Evolutionary conservation across 2,888 invertebrate species (phyloP).

Genomic region (Apamea crenata): DNA sequence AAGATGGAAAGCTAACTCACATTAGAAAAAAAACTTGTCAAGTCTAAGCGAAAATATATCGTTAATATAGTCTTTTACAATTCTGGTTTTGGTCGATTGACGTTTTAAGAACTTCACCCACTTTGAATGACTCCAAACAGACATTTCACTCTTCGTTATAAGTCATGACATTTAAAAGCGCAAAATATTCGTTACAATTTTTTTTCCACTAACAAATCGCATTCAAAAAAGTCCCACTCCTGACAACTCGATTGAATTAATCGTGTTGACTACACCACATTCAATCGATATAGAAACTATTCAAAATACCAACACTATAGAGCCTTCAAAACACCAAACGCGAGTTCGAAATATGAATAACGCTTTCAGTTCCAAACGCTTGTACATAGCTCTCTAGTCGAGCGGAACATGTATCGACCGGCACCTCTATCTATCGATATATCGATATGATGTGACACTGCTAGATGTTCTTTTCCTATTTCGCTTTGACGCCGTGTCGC

Average conservation of each 20-base stretch:
- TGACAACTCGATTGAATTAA: conserved; percentile 33
- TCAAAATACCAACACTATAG: conserved; percentile 32
- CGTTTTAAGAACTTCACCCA: background rate
- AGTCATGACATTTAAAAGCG: background rate
- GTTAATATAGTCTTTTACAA: background rate
- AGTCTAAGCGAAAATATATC: background rate
- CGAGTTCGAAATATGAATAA: conserved; percentile 56
- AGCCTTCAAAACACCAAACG: conserved; percentile 34
- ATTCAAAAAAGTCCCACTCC: conserved; percentile 21
- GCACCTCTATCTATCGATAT: conserved; percentile 53
- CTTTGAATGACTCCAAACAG: background rate
- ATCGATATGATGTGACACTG: conserved; percentile 56
- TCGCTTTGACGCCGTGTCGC: conserved; percentile 71
- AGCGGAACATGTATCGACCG: conserved; percentile 59
- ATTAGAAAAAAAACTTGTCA: background rate
- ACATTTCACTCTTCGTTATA: background rate
- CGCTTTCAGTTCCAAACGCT: conserved; percentile 49
- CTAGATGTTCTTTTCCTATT: conserved; percentile 73
- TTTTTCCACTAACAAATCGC: conserved; percentile 21
- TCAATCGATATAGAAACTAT: conserved; percentile 35
- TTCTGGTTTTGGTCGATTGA: background rate
- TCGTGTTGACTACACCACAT: conserved; percentile 19
- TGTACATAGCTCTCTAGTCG: conserved; percentile 50
- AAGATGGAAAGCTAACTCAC: background rate
- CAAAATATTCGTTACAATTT: conserved; percentile 13